Base-by-base conservation (phyloP, 2,113 vertebrate species). In the Otis tarda region DNA sequence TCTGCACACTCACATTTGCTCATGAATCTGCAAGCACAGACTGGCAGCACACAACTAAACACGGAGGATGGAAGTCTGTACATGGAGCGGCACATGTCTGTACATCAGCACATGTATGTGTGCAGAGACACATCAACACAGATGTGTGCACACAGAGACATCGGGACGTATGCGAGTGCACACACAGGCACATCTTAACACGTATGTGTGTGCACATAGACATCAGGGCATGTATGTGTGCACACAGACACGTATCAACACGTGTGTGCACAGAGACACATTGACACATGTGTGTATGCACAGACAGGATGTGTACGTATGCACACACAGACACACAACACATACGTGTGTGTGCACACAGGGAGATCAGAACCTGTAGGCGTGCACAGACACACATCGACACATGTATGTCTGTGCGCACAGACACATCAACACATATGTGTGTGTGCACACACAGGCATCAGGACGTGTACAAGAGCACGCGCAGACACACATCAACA, bases 401-500 rank as follows among this genome's bases (percentile, higher is more conserved):
- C 15, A 18, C 7, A 1, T 12, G 4, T 6, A 24, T 43, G 24
- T 7, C 30, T 69, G 41, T 2, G 9, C 14, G 41, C 24, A 43
- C 12, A 17, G 6, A 50, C 35, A 43, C 41, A 60, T 10, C n/a
- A 35, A 23, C 15, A 18, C 7, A 1, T 12, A 3, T 5, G 16
- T 43, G 24, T 5, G 41, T 69, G 41, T 1, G 9, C 17, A 13
- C 10, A 24, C 20, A 17, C 9, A 39, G 18, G 19, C 25, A 35
- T 13, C 49, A 43, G 0, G 14, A n/a, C 1, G 0, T 24, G 6
- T 14, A 41, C 27, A 13, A 30, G 43, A 31, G 13, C 9, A 7
- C 30, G 6, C 10, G 61, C 13, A 43, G 14, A 22, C 7, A 57
- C 30, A 57, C 45, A 41, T 22, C 16, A 31, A 8, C 31, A 14